Evolutionary conservation across 2,797 vertebrate genomes (phyloP), one percentile per base, ranked within the genome.

Genomic region (Danio kyathit): DNA sequence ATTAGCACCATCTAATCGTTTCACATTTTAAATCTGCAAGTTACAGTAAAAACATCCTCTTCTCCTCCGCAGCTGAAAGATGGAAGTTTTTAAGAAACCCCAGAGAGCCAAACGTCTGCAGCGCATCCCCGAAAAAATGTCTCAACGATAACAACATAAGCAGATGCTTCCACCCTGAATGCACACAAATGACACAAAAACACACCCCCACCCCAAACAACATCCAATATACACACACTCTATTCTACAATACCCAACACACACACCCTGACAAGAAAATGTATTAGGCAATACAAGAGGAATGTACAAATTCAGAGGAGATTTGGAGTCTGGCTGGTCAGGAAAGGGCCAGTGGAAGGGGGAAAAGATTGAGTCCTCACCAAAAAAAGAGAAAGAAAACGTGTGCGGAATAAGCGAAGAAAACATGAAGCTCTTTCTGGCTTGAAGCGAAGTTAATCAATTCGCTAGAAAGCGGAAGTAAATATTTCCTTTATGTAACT

Each of bases 261-360:
- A 64, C 72, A 75, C 76, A 75, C 82, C 14, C 74, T 65, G 63
- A 69, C 43, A 61, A 70, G 60, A 60, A 76, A 66, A 84, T 44
- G 60, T 80, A 86, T 89, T 89, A 85, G 79, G 82, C 83, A 91
- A 91, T 76, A 74, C 81, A 52, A 83, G 69, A 83, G 83, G 84
- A 90, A 88, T 87, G 83, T 60, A 75, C 1, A 43, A 84, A 80
- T 89, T 77, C 82, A 87, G 70, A n/a, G 12, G 14, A 40, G 83
- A 87, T 81, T 88, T 87, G 79, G 82, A 79, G 86, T 69, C 70
- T 64, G 80, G 86, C 73, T 83, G 85, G 85, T 61, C 59, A 57
- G 69, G 61, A 71, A 85, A 88, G 83, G 87, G 89, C 86, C 88
- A 67, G 48, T 46, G 12, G 82, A 38, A 57, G 46, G 70, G 67